Evolutionary conservation across 2,113 vertebrate species (phyloP).

Genomic region (Chroicocephalus ridibundus): DNA sequence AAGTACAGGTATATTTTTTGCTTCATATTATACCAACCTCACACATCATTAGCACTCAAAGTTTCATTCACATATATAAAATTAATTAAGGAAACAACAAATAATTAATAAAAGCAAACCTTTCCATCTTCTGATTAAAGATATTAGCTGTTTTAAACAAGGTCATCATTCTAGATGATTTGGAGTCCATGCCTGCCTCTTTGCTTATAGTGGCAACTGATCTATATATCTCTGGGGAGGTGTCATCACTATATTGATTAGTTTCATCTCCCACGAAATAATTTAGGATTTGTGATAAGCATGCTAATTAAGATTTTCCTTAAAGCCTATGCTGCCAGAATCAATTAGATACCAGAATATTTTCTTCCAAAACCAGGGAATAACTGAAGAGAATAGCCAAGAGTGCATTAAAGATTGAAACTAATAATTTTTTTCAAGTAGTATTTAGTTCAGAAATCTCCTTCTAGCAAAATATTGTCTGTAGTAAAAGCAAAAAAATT

Average conservation of each 20-base stretch:
- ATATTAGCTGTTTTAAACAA: not conserved
- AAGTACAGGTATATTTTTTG: not conserved
- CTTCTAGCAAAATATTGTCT: not conserved
- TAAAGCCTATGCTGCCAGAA: not conserved
- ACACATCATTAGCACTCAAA: not conserved
- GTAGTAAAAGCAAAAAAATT: not conserved
- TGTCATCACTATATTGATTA: not conserved
- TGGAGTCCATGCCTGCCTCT: not conserved
- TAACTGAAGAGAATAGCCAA: not conserved
- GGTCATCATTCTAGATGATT: not conserved
- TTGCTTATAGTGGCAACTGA: not conserved
- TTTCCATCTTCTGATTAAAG: not conserved
- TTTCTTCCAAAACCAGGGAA: not conserved
- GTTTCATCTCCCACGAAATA: not conserved
- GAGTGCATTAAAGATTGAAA: not conserved
- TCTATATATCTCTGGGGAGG: not conserved
- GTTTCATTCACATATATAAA: not conserved
- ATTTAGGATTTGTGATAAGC: not conserved
- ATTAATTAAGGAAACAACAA: not conserved
- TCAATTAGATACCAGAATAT: not conserved
- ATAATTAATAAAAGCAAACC: not conserved
- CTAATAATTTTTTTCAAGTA: not conserved
- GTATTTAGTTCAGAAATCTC: not conserved
- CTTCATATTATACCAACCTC: not conserved
- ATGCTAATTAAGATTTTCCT: constrained; percentile 12